Base-by-base conservation (phyloP, 92 coral and sea anemone species). In the Zoanthus sociatus region DNA sequence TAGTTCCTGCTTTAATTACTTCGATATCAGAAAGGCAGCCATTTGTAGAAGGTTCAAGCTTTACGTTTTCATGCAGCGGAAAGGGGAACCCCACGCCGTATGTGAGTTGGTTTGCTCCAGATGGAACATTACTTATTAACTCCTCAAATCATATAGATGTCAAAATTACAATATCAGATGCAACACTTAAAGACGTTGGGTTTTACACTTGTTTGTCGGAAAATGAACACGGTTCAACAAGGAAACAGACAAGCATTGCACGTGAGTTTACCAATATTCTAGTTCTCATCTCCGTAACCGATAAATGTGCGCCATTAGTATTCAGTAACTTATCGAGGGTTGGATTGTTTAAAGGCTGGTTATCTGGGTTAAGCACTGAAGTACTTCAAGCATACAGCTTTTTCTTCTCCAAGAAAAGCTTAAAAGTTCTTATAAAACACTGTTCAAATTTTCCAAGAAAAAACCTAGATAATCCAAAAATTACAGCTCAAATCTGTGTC, bases 61-160 rank as follows among this genome's bases (percentile, higher is more conserved):
- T 78, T 7, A 90, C 92, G 37, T 78, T 90, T 6, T 56, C 92
- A 7, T 90, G 92, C 47, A 21, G 31, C 9, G 92, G 74, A 5
- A 90, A 86, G 77, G 92, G 90, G 5, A 73, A 86, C 84, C 92
- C 92, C 9, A 9, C 66, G 2, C 92, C 92, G 0, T 77, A 79
- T 18, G 92, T 90, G 75, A 72, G 83, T 9, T 90, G 92, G 92
- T 6, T 56, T 1, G 73, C 92, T 8, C 92, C 92, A 2, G 78
- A 90, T 72, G 90, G 90, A 71, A 86, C 87, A 14, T 18, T 90
- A 15, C 56, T 90, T 72, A 82, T 79, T 47, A 90, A 90, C 78
- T 15, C 58, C 4, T 78, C 92, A 58, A 90, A 83, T 72, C 58
- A 55, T 46, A 21, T 31, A 31, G 67, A 73, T 33, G 87, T 68